phyloP scores from a whole-genome alignment of 2,888 invertebrate species.

The Cerastoderma edule region DNA sequence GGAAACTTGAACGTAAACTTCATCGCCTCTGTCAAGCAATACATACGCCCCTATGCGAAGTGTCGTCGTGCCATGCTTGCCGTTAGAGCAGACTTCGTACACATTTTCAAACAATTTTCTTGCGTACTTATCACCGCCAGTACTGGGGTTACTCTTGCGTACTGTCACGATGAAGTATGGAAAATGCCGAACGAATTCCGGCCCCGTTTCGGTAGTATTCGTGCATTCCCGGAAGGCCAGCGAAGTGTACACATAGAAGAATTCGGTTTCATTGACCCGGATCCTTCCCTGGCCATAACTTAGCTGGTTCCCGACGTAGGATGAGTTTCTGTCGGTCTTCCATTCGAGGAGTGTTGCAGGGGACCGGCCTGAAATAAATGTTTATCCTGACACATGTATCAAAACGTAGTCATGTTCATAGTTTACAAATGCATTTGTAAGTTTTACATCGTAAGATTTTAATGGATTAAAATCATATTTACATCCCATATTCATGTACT shows the following conservation, averaged over 20 bases:
- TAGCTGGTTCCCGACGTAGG: background rate
- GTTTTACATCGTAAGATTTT: background rate
- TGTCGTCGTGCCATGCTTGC: background rate
- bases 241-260: background rate
- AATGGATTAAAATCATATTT: background rate
- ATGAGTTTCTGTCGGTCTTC: background rate
- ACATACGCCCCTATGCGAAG: conserved; percentile 4
- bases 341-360: background rate
- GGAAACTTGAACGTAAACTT: background rate
- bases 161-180: background rate
- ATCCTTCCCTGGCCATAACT: background rate
- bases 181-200: background rate
- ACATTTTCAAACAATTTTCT: background rate
- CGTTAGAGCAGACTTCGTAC: background rate
- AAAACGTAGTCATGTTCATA: background rate
- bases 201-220: too few species aligned
- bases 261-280: background rate
- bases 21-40: background rate
- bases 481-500: background rate
- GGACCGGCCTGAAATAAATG: too few species aligned
- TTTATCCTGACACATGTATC: too few species aligned
- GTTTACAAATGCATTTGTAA: background rate
- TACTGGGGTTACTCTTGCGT: too few species aligned
- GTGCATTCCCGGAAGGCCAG: background rate
- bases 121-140: too few species aligned